These are phyloP conservation scores for Patella ulyssiponensis DNA, from an alignment of 2,888 invertebrate species.

Conservation along the genomic window DNA sequence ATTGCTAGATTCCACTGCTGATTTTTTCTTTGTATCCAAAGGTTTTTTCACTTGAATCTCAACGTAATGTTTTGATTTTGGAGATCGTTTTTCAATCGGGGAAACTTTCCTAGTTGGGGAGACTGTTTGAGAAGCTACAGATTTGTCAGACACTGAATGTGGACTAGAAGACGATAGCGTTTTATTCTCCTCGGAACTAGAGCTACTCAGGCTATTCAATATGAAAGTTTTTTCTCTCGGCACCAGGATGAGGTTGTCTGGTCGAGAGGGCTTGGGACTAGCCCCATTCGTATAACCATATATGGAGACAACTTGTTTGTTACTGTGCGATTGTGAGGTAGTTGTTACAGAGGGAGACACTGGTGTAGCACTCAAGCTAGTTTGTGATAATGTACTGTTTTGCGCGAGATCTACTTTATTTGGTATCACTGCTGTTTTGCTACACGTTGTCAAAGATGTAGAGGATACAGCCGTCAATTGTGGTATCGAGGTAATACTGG, in stretches of 20 bases:
- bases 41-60: conserved; percentile 10
- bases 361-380: not conserved
- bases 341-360: not conserved
- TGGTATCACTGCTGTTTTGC: not conserved
- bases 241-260: conserved; percentile 50
- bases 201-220: conserved; percentile 52
- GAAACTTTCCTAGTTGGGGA: conserved; percentile 1
- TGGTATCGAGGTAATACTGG: conserved; percentile 1
- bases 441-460: not conserved
- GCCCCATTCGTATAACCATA: conserved; percentile 7
- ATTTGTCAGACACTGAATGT: conserved; percentile 49
- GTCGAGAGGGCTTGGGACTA: conserved; percentile 14
- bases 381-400: not conserved
- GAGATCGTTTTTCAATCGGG: not conserved
- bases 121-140: conserved; percentile 16
- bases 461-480: not conserved
- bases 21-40: not conserved
- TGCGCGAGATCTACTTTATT: not conserved
- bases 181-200: conserved; percentile 31
- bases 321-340: not conserved
- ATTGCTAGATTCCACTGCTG: not conserved
- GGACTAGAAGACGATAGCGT: conserved; percentile 33
- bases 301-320: not conserved
- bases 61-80: conserved; percentile 1
- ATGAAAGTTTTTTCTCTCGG: conserved; percentile 55